These are phyloP conservation scores for Periophthalmus modestus DNA, from an alignment of 2,113 vertebrate species.

Conservation along the genomic window DNA sequence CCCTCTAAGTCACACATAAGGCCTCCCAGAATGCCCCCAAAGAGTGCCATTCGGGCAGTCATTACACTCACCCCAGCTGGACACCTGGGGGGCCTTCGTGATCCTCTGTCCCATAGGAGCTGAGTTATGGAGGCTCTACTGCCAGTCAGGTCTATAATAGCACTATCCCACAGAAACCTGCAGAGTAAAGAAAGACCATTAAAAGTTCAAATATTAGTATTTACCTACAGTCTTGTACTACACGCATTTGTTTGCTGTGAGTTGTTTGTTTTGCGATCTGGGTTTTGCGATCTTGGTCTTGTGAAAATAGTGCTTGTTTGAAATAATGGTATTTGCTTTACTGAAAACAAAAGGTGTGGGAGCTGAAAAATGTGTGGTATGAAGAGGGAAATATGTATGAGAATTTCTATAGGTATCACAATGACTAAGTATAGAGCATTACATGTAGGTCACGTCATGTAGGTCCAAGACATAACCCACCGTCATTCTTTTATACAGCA, in stretches of 20 bases:
- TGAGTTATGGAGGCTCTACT: conserved; percentile 19
- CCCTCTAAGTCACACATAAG: conserved; percentile 43
- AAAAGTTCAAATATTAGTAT: conserved; percentile 8
- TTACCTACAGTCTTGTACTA: not conserved
- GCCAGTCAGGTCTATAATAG: conserved; percentile 7
- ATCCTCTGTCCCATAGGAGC: conserved; percentile 21
- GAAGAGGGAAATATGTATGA: not conserved
- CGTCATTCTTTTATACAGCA: too few species aligned
- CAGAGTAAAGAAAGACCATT: conserved; percentile 5
- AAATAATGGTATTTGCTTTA: not conserved
- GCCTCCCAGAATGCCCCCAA: conserved; percentile 48
- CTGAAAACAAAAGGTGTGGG: not conserved
- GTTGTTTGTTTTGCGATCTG: not conserved
- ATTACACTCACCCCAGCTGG: conserved; percentile 49
- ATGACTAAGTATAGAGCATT: too few species aligned
- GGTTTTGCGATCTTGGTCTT: not conserved
- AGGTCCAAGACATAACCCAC: too few species aligned
- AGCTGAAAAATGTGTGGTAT: not conserved
- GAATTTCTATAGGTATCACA: not conserved
- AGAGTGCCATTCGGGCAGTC: conserved; percentile 51
- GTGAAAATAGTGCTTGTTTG: not conserved
- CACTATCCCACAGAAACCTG: not conserved
- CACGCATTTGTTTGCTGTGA: not conserved
- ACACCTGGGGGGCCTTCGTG: conserved; percentile 16
- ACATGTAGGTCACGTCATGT: not conserved